Evolutionary conservation across 2,113 vertebrate species (phyloP), one percentile per base, ranked within the genome.

Genomic region (Mustelus asterias): DNA sequence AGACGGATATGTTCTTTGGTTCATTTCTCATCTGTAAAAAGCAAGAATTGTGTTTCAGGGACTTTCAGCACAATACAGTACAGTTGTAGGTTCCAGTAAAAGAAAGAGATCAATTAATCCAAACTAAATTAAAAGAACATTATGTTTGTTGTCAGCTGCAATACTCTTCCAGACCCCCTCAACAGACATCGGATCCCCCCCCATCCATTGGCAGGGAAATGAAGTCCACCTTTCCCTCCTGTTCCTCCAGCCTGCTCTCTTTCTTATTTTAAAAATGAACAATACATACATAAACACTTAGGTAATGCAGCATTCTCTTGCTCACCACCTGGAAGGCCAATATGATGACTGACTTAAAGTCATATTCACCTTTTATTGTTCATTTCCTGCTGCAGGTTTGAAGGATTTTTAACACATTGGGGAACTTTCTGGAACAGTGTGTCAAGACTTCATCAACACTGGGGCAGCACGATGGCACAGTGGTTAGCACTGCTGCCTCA

Each of bases 11-110:
- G 96, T 99, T 99, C 96, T 96, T 97, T 11, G 99, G 99, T 96
- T 99, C 99, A 96, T 99, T 99, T 97, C 99, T 98, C 96, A 98
- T 98, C 99, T 99, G 97, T 10, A 96, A 95, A 86, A 96, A 54
- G 95, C 33, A 96, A 5, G 3, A 67, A 96, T 0, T 94, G 37
- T 22, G 22, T 20, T 0, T 67, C 85, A 86, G 26, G 60, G 10
- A 95, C 5, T 41, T 69, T 95, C 24, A 54, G 22, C 69, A 95
- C 41, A 95, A 70, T 41, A 94, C 9, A 72, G 67, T 26, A 33
- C 88, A 94, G 20, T 70, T 94, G 20, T 70, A 70, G 67, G 65
- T 4, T 37, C 24, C 69, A 95, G 22, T 72, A 44, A 54, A 95
- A 44, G 22, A 44, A 29, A 76, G 11, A 94, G 69, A 94, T 37